These are phyloP conservation scores for Drosophila meridionalis DNA, from an alignment of 2,888 invertebrate species.

Conservation along the genomic window DNA sequence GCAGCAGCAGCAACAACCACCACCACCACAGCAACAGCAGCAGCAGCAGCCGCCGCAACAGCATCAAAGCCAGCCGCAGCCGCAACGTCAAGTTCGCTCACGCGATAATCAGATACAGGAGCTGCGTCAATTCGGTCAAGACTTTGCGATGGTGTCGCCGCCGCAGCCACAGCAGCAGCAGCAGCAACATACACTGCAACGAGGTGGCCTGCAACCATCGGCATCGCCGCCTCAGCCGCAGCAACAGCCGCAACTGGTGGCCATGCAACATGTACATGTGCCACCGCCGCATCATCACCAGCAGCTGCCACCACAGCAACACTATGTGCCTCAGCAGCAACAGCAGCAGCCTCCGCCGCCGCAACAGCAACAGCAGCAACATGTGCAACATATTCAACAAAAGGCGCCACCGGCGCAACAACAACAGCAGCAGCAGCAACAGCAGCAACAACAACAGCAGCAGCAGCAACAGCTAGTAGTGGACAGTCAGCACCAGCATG, in stretches of 20 bases:
- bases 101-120: conserved; percentile 86
- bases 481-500: conserved; percentile 67
- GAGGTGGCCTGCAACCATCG: conserved; percentile 61
- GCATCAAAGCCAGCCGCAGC: conserved; percentile 49
- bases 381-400: conserved; percentile 60
- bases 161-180: conserved; percentile 82
- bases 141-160: conserved; percentile 86
- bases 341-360: conserved; percentile 48
- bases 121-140: conserved; percentile 91
- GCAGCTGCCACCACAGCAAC: conserved; percentile 68
- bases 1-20: conserved; percentile 49
- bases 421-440: conserved; percentile 38
- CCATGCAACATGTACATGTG: conserved; percentile 58
- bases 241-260: conserved; percentile 75
- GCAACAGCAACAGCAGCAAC: conserved; percentile 56
- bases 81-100: conserved; percentile 80
- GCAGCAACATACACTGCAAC: conserved; percentile 65
- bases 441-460: conserved; percentile 54
- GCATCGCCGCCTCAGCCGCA: conserved; percentile 57
- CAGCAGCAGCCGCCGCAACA: conserved; percentile 47
- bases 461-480: conserved; percentile 54
- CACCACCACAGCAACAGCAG: conserved; percentile 26
- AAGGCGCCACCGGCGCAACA: conserved; percentile 52
- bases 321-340: conserved; percentile 78
- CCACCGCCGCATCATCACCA: conserved; percentile 74